Evolutionary conservation across 2,888 invertebrate genomes (phyloP).

Genomic region (Tholera decimalis): DNA sequence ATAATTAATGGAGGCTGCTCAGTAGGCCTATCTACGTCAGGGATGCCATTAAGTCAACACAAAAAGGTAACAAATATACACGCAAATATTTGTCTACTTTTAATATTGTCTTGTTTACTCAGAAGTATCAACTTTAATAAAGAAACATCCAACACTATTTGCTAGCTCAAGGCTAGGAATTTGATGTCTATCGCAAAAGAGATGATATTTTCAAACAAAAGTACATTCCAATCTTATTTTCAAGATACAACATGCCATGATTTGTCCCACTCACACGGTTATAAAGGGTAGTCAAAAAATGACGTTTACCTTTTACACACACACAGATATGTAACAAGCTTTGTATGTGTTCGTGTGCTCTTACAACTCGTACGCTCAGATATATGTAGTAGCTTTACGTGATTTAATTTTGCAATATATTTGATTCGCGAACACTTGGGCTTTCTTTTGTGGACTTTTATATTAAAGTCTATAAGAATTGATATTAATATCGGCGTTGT

Average conservation of each 20-base stretch:
- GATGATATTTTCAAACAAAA: constrained; percentile 42
- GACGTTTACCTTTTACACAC: constrained; percentile 31
- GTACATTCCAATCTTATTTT: constrained; percentile 47
- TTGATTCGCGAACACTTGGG: constrained; percentile 42
- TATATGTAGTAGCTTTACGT: constrained; percentile 58
- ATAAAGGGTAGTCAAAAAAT: constrained; percentile 42
- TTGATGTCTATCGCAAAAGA: constrained; percentile 36
- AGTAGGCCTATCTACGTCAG: constrained; percentile 18
- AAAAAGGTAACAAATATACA: constrained; percentile 5
- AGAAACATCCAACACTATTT: constrained; percentile 19
- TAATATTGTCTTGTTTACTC: constrained; percentile 8
- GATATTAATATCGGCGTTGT: constrained; percentile 49
- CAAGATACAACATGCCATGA: constrained; percentile 31
- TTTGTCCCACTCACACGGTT: constrained; percentile 28
- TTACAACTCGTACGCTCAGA: constrained; percentile 28
- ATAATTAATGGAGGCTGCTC: constrained; percentile 40
- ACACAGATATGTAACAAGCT: constrained; percentile 5
- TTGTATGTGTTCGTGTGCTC: constrained; percentile 5
- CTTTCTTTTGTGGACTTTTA: constrained; percentile 31
- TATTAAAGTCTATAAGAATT: constrained; percentile 50
- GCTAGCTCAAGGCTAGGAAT: constrained; percentile 35
- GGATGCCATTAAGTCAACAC: constrained; percentile 25
- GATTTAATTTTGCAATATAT: constrained; percentile 58
- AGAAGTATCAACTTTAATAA: constrained; percentile 14
- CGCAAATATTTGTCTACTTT: constrained; percentile 7